Evolutionary conservation across 2,888 invertebrate genomes (phyloP).

Genomic region (Ceramica pisi): DNA sequence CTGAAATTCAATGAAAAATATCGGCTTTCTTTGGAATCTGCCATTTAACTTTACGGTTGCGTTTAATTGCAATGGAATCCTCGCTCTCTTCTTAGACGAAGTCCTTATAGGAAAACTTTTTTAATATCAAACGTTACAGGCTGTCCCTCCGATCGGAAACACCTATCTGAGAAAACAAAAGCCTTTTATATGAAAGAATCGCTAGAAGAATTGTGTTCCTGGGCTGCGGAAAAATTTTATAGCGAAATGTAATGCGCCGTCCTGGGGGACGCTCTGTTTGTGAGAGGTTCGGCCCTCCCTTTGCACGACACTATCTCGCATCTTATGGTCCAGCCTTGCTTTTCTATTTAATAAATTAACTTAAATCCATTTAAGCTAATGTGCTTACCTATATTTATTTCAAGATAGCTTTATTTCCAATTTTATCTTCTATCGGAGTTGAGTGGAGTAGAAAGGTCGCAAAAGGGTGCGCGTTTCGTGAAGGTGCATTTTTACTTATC

Average conservation of each 20-base stretch:
- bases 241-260: conserved; percentile 81
- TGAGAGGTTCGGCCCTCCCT: conserved; percentile 71
- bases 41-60: conserved; percentile 71
- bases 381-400: conserved; percentile 48
- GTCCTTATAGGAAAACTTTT: conserved; percentile 87
- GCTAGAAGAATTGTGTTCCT: conserved; percentile 78
- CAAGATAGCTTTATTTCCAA: conserved; percentile 49
- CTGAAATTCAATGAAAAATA: conserved; percentile 53
- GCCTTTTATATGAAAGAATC: conserved; percentile 83
- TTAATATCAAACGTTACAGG: conserved; percentile 87
- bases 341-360: conserved; percentile 76
- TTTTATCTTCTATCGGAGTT: conserved; percentile 50
- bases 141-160: conserved; percentile 84
- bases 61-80: conserved; percentile 81
- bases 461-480: conserved; percentile 9
- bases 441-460: conserved; percentile 29
- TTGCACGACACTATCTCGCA: conserved; percentile 71
- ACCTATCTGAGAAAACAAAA: conserved; percentile 84
- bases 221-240: conserved; percentile 81
- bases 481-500: conserved; percentile 26
- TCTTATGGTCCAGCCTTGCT: conserved; percentile 69
- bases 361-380: conserved; percentile 64
- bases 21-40: conserved; percentile 59
- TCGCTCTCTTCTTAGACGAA: conserved; percentile 73
- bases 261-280: conserved; percentile 74